Conservation (phyloP, 2,113 vertebrate genomes). For the Epinephelus fuscoguttatus region DNA sequence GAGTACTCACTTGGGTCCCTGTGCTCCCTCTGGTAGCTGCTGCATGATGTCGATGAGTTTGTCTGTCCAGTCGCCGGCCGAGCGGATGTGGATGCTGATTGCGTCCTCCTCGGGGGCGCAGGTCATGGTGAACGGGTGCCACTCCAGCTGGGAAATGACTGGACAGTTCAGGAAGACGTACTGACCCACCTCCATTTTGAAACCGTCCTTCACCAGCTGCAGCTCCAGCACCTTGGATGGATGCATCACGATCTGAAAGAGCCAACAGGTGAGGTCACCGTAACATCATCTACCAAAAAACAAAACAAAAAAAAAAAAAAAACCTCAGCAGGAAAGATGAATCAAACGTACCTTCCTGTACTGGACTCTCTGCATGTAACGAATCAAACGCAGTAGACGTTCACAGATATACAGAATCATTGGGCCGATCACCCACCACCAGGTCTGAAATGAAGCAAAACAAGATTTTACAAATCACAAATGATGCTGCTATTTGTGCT, state of each 20-base stretch:
- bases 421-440: conserved; percentile 92
- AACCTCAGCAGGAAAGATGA: not conserved
- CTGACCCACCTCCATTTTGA: conserved; percentile 94
- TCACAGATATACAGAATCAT: conserved; percentile 91
- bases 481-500: not conserved
- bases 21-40: conserved; percentile 79
- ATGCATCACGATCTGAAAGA: conserved; percentile 88
- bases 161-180: conserved; percentile 95
- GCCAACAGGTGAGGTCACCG: not conserved
- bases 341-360: conserved; percentile 89
- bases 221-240: conserved; percentile 93
- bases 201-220: conserved; percentile 90
- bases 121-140: conserved; percentile 97
- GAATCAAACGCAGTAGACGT: conserved; percentile 88
- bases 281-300: accelerated
- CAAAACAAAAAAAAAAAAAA: no score
- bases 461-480: not conserved
- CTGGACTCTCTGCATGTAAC: conserved; percentile 86
- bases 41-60: conserved; percentile 85
- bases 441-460: conserved; percentile 86
- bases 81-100: conserved; percentile 92
- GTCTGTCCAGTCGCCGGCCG: conserved; percentile 91
- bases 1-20: conserved; percentile 86
- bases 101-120: conserved; percentile 92
- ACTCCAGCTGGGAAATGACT: conserved; percentile 88